phyloP scores from a whole-genome alignment of 2,113 vertebrate genomes.

The Phasianus colchicus region DNA sequence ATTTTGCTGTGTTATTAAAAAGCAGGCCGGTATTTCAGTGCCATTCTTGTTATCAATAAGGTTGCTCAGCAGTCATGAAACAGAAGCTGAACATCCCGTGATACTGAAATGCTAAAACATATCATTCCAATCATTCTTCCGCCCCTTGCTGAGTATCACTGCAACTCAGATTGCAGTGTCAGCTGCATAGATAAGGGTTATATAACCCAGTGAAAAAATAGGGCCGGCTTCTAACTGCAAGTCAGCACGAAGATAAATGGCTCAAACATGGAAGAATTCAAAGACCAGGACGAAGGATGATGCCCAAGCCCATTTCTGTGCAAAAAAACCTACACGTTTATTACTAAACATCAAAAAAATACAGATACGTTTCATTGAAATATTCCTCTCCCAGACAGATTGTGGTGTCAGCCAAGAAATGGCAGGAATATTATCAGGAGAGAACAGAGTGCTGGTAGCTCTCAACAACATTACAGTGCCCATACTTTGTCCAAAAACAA shows the following conservation, averaged over 20 bases:
- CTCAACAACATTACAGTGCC: neutral
- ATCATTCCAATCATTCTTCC: constrained; percentile 32
- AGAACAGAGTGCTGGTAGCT: neutral
- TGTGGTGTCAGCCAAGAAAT: neutral
- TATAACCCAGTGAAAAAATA: constrained; percentile 56
- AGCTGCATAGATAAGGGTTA: constrained; percentile 58
- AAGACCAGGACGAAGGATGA: neutral
- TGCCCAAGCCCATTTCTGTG: neutral
- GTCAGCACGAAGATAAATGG: constrained; percentile 57
- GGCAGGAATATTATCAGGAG: neutral
- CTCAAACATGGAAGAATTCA: constrained; percentile 6
- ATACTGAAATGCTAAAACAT: constrained; percentile 1
- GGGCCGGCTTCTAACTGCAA: constrained; percentile 35
- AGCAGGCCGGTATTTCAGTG: constrained; percentile 33
- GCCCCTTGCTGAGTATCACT: constrained; percentile 35
- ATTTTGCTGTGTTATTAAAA: constrained; percentile 16
- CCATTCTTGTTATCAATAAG: neutral
- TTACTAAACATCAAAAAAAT: neutral
- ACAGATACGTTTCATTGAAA: neutral
- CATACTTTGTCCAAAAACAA: neutral
- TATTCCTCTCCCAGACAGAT: neutral
- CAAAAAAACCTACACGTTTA: neutral
- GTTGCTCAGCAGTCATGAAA: constrained; percentile 25
- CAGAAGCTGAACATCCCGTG: constrained; percentile 37
- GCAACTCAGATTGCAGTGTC: constrained; percentile 56